These are phyloP conservation scores for Lacerta bilineata DNA, from an alignment of 2,797 vertebrate species.

Conservation along the genomic window DNA sequence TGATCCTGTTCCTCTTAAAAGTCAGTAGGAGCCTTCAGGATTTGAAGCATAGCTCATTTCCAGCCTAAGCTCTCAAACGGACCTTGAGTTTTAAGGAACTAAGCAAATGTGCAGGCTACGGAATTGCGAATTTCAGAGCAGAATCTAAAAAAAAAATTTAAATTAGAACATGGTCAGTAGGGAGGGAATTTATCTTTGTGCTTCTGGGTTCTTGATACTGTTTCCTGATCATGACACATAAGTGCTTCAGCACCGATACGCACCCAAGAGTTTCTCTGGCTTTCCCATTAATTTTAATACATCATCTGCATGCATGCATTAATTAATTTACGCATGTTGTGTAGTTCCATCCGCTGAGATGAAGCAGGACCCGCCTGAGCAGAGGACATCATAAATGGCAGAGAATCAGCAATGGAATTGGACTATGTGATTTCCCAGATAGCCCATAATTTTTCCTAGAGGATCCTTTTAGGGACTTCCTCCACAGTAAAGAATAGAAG, in stretches of 20 bases:
- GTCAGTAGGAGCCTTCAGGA: not conserved
- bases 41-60: not conserved
- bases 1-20: not conserved
- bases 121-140: not conserved
- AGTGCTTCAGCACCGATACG: not conserved
- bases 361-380: not conserved
- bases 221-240: not conserved
- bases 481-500: not conserved
- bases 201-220: not conserved
- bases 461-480: not conserved
- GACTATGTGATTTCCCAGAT: not conserved
- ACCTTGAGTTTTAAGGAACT: not conserved
- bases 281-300: not conserved
- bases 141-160: not conserved
- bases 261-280: not conserved
- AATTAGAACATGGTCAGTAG: not conserved
- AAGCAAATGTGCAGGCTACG: not conserved
- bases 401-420: not conserved
- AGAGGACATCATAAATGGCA: not conserved
- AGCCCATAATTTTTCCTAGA: not conserved
- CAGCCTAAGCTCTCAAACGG: not conserved
- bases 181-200: not conserved
- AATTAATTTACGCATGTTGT: not conserved
- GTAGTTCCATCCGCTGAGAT: not conserved
- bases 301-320: not conserved